Base-by-base conservation (phyloP, 1,140 invertebrate species). In the Bombus superbus region DNA sequence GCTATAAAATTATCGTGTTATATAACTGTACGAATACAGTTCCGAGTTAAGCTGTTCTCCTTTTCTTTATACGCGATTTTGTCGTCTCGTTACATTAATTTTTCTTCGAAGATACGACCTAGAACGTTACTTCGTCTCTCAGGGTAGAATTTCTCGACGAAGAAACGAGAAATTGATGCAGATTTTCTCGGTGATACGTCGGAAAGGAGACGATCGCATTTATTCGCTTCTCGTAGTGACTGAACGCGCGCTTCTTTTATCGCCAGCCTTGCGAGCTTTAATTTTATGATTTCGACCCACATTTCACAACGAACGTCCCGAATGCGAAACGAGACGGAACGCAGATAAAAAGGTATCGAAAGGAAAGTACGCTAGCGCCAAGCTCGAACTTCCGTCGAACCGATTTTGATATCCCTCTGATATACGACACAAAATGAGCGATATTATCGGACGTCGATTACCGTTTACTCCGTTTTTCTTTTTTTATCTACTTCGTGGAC, bases 281-380 rank as follows among this genome's bases (percentile, higher is more conserved):
- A 64, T 62, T 87, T 87, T 79, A 83, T 66, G 81, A 79, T 83
- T 44, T 68, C 64, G 75, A 84, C 71, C 71, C 53, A 80, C 73
- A 87, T 87, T 53, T 81, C 22, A 15, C 40, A 83, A 80, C 76
- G 72, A 83, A 78, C 42, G 81, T 74, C 18, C 59, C 40, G 35
- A 62, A 84, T 84, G 81, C 64, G 81, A n/a, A 68, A 11, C 79
- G 74, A 78, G 69, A 72, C 69, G 87, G 71, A 87, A 88, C 64
- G 66, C 53, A 77, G 80, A 80, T 82, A 77, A 84, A 86, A 85
- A 28, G 42, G 11, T 22, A 8, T 28, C 9, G 15, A 57, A 80
- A 40, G 25, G 53, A 64, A 78, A 28, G 22, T 25, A 35, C 76
- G 28, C 10, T 18, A 25, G 11, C 15, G 66, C 32, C 2, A 25